Conservation (phyloP, 2,113 vertebrate species). For the Ciconia boyciana region DNA sequence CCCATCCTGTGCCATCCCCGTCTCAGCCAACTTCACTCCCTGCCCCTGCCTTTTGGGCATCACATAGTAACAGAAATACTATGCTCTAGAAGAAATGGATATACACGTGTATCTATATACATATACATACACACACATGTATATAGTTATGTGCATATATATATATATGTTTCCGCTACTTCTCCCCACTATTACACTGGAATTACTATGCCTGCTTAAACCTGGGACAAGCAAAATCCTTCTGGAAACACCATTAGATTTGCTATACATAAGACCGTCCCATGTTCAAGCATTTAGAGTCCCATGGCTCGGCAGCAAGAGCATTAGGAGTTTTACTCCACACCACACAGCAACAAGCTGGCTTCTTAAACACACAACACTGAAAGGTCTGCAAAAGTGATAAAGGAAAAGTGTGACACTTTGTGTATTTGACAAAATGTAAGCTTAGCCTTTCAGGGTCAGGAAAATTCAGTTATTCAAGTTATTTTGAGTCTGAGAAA, state of each 20-base stretch:
- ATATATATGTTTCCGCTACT: background rate
- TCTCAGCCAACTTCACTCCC: background rate
- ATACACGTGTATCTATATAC: background rate
- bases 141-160: accelerated
- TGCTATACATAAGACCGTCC: background rate
- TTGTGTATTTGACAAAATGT: background rate
- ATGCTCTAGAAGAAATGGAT: background rate
- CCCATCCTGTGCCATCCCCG: background rate
- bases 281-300: background rate
- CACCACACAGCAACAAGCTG: background rate
- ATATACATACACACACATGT: background rate
- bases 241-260: background rate
- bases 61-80: background rate
- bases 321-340: background rate
- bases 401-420: too few species aligned
- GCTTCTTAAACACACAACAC: background rate
- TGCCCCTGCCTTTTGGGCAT: background rate
- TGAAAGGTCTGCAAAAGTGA: background rate
- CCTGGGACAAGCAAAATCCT: background rate
- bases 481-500: background rate
- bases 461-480: background rate
- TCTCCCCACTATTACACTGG: background rate
- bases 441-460: background rate
- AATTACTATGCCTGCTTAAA: background rate
- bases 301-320: background rate